phyloP scores from a whole-genome alignment of 2,888 invertebrate genomes.

The Desoria tigrina region DNA sequence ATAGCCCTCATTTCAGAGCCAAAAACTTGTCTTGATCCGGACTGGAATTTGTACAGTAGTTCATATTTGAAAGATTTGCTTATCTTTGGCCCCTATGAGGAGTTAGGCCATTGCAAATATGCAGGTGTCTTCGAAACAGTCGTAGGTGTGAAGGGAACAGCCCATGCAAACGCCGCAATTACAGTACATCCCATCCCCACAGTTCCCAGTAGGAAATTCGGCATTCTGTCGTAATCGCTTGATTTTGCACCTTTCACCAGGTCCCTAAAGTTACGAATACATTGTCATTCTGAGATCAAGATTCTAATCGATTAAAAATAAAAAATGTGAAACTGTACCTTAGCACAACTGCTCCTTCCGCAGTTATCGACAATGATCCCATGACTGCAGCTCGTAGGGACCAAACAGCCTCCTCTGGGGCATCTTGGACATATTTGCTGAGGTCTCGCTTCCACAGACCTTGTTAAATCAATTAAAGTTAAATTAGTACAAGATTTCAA shows the following conservation, averaged over 20 bases:
- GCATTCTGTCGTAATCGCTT: slow-evolving; percentile 55
- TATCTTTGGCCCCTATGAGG: background rate
- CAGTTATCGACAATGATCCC: slow-evolving; percentile 53
- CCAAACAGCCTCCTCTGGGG: background rate
- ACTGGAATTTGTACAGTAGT: background rate
- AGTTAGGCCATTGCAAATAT: slow-evolving; percentile 5
- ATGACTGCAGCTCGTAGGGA: slow-evolving; percentile 47
- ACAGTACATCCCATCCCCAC: slow-evolving; percentile 52
- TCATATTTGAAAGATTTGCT: background rate
- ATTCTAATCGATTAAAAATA: no score
- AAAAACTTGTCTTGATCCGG: no score
- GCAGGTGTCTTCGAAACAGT: slow-evolving; percentile 53
- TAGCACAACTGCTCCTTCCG: slow-evolving; percentile 54
- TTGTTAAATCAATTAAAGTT: background rate
- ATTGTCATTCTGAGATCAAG: no score
- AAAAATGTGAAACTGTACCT: no score
- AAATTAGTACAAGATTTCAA: background rate
- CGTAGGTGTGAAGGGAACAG: slow-evolving; percentile 56
- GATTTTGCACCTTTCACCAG: slow-evolving; percentile 57
- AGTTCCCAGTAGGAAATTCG: slow-evolving; percentile 51
- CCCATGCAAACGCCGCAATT: slow-evolving; percentile 57
- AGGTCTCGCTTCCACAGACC: background rate
- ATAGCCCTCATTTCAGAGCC: no score
- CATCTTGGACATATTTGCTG: background rate
- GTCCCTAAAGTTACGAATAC: slow-evolving; percentile 56